Evolutionary conservation across 1,140 invertebrate species (phyloP), one percentile per base, ranked within the genome.

Genomic region (Calephelis nemesis): DNA sequence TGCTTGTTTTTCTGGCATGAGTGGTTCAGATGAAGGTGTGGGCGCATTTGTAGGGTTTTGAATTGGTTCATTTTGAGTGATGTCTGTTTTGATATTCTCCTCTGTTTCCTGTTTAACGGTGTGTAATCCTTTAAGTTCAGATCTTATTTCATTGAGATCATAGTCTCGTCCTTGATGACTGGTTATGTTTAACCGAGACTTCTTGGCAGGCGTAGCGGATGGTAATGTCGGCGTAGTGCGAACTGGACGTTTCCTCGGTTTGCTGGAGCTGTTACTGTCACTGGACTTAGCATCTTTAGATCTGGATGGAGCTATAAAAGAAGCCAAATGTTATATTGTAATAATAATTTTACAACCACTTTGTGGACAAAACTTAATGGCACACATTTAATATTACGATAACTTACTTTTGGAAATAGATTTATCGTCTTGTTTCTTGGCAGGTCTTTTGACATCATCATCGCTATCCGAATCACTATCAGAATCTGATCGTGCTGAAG

Each of bases 61-160:
- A 10, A 72, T 75, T 7, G 73, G 65, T 6, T 88, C 87, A 63
- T 87, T 88, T 54, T 91, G 91, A 42, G 83, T 67, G 10, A 73
- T 73, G 63, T 93, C 93, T 62, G 88, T 83, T 68, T 92, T 91
- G 63, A 91, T 63, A 63, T 65, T 71, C 62, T 86, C 85, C 64
- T 90, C 93, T 50, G 83, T 84, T 81, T 88, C 85, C 62, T 86
- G 84, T 70, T 92, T 92, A 4, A 91, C 85, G 15, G 81, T 84
- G 62, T 88, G 94, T 42, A 97, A 94, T 19, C 96, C 96, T 86
- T 97, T 97, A 0, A 97, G 82, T 83, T 97, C 96, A 0, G 95
- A 96, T 73, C 96, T 90, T 69, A 97, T 97, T 90, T 97, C 95
- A 88, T 96, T 96, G 1, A 97, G 90, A 90, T 97, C 96, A 77